A percentile compares a stretch with the other conserved stretches of the same genome.
Evolutionary conservation across 2,888 invertebrate species (phyloP).

Genomic region (Beris chalybata): DNA sequence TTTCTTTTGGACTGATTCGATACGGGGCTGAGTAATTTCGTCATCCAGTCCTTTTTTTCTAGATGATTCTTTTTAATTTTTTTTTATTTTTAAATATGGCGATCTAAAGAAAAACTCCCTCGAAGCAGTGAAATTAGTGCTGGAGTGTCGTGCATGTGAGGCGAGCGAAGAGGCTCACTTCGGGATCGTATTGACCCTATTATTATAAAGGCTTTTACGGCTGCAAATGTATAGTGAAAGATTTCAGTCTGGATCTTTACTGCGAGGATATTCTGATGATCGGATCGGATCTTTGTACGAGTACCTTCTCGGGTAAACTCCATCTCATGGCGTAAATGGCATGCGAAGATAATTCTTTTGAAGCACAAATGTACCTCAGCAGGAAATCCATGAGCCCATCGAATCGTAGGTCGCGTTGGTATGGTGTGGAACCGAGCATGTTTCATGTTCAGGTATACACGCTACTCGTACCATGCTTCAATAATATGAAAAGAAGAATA

Average conservation of each 20-base stretch:
- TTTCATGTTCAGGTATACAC: no score
- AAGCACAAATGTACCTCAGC: constrained; percentile 9
- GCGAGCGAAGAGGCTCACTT: background rate
- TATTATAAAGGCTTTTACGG: constrained; percentile 31
- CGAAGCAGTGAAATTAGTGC: constrained; percentile 36
- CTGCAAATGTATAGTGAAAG: constrained; percentile 19
- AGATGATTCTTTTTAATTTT: constrained; percentile 1
- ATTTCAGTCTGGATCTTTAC: no score
- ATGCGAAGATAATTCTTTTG: constrained; percentile 31
- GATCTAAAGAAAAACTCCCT: constrained; percentile 27
- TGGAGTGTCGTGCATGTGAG: constrained; percentile 15
- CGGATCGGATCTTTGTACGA: background rate
- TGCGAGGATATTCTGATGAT: no score
- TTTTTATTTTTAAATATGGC: background rate
- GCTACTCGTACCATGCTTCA: background rate
- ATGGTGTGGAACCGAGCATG: background rate
- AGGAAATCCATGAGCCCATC: constrained; percentile 17
- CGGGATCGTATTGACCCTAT: constrained; percentile 35
- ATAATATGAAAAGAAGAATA: background rate
- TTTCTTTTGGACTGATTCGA: constrained; percentile 17
- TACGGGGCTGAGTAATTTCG: constrained; percentile 16
- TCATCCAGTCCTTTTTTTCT: no score
- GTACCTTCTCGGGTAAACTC: background rate
- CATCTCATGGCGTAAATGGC: constrained; percentile 10
- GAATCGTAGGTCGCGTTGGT: constrained; percentile 23